Evolutionary conservation across 1,140 invertebrate species (phyloP).

Genomic region (Scaptomyza hsui): DNA sequence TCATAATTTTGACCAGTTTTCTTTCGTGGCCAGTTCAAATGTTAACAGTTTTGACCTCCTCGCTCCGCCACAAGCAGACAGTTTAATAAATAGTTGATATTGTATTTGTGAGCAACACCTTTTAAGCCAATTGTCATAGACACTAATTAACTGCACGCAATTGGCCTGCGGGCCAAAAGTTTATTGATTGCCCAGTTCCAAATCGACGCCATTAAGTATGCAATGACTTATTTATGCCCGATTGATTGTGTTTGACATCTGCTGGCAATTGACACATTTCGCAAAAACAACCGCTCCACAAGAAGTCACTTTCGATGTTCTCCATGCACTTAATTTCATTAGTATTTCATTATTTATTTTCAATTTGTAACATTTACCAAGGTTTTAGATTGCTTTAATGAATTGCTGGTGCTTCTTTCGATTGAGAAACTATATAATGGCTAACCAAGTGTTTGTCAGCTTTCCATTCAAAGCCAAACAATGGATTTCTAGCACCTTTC

Average conservation of each 20-base stretch:
- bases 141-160: conserved; percentile 76
- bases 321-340: neutral
- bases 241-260: conserved; percentile 75
- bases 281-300: conserved; percentile 36
- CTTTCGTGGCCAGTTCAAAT: conserved; percentile 7
- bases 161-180: conserved; percentile 18
- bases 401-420: no score
- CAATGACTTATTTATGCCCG: conserved; percentile 68
- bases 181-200: conserved; percentile 47
- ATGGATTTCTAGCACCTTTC: neutral
- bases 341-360: neutral
- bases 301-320: neutral
- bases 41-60: conserved; percentile 64
- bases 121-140: conserved; percentile 45
- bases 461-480: neutral
- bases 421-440: neutral
- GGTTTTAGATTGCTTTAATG: no score
- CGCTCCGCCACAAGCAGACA: neutral
- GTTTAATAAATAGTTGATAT: conserved; percentile 55
- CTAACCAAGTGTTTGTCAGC: neutral
- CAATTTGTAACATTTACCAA: no score
- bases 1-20: conserved; percentile 44
- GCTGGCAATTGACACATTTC: conserved; percentile 75
- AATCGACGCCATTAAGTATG: conserved; percentile 15
- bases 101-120: conserved; percentile 70